Base-by-base conservation (phyloP, 2,888 invertebrate species). In the Scaeva pyrastri region DNA sequence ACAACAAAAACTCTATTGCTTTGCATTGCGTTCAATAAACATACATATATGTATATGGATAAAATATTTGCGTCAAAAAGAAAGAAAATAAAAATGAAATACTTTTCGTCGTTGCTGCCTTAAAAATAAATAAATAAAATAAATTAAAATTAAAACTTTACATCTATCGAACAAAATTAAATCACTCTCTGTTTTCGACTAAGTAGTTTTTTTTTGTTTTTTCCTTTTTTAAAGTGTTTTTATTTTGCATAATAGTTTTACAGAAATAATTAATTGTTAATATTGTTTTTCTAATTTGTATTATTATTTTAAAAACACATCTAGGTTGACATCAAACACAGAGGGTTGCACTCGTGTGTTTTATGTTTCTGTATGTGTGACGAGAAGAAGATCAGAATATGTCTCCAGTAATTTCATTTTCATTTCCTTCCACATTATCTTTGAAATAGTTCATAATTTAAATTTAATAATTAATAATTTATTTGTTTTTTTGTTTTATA, bases 81-180 rank as follows among this genome's bases (percentile, higher is more conserved):
- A 86, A 86, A 86, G 86, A 86, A 86, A 86, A 86, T 82, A 86
- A 86, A 86, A 86, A 86, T 86, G 86, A 86, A 86, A 86, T 86
- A 86, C 82, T 80, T 36, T 71, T 48, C 31, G 74, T 26, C n/a
- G 80, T 76, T 43, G 75, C 73, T 48, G 64, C 71, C 48, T 71
- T 36, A n/a, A 26, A n/a, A 3, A 19, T 16, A 26, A 23, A 31
- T 62, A 12, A 72, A 21, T 21, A 31, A 60, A 31, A 31, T 50
- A 39, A n/a, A 45, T 60, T 11, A 26, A 36, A 36, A 73, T 14
- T 2, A 58, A 19, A 58, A 64, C 16, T 11, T 21, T 19, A 21
- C 36, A 50, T 50, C 64, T 64, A 64, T 64, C 14, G 26, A 66
- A 66, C 64, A 62, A 82, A 78, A 83, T 74, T 50, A 79, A 79